Base-by-base conservation (phyloP, 2,113 vertebrate genomes). In the Albula goreensis region DNA sequence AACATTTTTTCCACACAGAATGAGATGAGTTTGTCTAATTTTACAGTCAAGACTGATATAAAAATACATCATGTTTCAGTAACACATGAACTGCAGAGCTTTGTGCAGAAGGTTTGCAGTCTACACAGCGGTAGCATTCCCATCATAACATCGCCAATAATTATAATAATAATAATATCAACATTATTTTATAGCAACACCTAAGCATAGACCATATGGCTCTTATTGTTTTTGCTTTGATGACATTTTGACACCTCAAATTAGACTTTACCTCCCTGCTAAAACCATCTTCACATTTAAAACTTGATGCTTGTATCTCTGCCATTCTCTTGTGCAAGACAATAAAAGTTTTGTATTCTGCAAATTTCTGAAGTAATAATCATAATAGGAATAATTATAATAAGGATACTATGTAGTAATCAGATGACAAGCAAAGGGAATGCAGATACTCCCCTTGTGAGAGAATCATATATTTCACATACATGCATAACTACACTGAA, bases 21-120 rank as follows among this genome's bases (percentile, higher is more conserved):
- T 25, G 22, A 63, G 22, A 57, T 85, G n/a, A 52, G 19, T 51
- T 89, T 87, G 86, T 83, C 31, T 49, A 78, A 60, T 63, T 50
- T 81, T 77, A 80, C 25, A 48, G 77, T 78, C 77, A 60, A 9
- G 19, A 74, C 17, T 60, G 78, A 86, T n/a, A 83, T 7, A 74
- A 84, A 84, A 60, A 83, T 70, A 86, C 70, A 85, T 83, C 41
- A 88, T 82, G 60, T 83, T 83, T 63, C 66, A 15, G 60, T 84
- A 53, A 41, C 66, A 22, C 78, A 78, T 4, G 10, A 78, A 57
- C 77, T 56, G 41, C 25, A 79, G 77, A 22, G 52, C 19, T 53
- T 78, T 31, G 50, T 78, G 51, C 83, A 79, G 70, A 52, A 78
- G n/a, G 25, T 31, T n/a, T 41, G 52, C 50, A 78, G 70, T 77